phyloP scores from a whole-genome alignment of 2,113 vertebrate species.

The Glaucidium brasilianum region DNA sequence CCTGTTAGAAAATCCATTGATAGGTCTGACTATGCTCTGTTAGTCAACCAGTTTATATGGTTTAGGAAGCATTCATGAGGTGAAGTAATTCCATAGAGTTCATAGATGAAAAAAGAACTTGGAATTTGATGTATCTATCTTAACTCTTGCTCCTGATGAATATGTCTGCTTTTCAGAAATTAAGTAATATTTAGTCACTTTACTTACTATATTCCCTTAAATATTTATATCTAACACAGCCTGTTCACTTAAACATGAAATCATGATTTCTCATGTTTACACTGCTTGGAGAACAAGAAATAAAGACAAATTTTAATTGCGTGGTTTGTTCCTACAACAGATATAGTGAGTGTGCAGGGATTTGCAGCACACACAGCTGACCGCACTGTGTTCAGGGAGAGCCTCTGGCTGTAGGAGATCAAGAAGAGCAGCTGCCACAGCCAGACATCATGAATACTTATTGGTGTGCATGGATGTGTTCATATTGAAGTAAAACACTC shows the following conservation, averaged over 20 bases:
- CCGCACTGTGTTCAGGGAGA: neutral
- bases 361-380: neutral
- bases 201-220: neutral
- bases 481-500: neutral
- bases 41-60: neutral
- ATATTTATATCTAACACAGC: neutral
- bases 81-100: neutral
- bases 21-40: neutral
- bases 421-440: neutral
- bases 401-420: no score
- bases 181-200: neutral
- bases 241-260: neutral
- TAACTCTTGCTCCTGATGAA: neutral
- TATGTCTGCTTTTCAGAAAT: neutral
- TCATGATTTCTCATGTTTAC: neutral
- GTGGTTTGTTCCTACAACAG: neutral
- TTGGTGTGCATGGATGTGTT: neutral
- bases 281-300: neutral
- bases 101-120: neutral
- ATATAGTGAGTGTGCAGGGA: fast-evolving
- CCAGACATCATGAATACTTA: fast-evolving
- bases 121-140: neutral
- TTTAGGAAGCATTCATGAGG: neutral
- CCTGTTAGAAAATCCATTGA: neutral
- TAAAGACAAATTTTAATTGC: neutral